Evolutionary conservation across 2,888 invertebrate genomes (phyloP).

Genomic region (Caenorhabditis sinica): DNA sequence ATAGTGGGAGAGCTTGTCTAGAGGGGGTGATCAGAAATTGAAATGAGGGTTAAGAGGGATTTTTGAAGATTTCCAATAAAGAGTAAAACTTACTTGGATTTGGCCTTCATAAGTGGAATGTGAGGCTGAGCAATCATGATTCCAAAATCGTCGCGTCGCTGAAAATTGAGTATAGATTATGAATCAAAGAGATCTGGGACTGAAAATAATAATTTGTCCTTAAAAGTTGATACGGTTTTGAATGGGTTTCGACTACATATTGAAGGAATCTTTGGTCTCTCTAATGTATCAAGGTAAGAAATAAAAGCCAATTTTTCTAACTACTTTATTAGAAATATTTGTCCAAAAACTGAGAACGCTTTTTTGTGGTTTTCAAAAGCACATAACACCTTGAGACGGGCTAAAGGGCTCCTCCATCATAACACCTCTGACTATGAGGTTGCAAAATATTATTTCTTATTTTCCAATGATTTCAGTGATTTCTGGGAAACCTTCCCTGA

Average conservation of each 20-base stretch:
- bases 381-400: neutral
- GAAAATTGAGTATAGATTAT: no score
- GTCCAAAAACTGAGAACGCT: no score
- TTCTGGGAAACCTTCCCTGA: neutral
- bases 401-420: constrained; percentile 4
- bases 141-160: constrained; percentile 71
- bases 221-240: no score
- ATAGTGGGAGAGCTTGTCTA: constrained; percentile 1
- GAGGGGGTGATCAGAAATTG: neutral
- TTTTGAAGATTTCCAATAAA: neutral
- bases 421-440: neutral
- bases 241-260: no score
- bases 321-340: no score
- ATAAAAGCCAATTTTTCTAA: no score
- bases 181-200: no score
- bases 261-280: no score
- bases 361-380: neutral
- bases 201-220: neutral
- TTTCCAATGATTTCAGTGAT: constrained; percentile 2
- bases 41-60: neutral
- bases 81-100: constrained; percentile 54
- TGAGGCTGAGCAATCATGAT: constrained; percentile 66
- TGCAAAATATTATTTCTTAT: constrained; percentile 3
- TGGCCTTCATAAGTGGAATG: constrained; percentile 37
- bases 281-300: no score